Conservation (phyloP, 2,113 vertebrate species). For the Heterochromis multidens region DNA sequence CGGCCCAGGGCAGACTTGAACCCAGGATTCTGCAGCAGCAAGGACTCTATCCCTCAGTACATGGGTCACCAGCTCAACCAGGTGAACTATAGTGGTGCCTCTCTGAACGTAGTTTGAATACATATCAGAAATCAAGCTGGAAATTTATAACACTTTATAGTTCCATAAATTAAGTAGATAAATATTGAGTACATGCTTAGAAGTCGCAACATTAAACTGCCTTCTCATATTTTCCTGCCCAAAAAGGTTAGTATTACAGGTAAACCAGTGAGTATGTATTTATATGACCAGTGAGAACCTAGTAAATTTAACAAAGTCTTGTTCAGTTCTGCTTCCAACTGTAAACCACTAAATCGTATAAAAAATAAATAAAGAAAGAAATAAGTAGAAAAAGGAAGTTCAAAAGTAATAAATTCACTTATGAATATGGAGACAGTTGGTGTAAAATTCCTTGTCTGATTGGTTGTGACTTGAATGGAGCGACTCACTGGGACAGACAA, state of each 20-base stretch:
- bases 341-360: no score
- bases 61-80: background rate
- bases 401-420: background rate
- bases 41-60: no score
- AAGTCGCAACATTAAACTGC: background rate
- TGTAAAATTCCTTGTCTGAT: background rate
- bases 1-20: background rate
- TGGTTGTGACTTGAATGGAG: conserved; percentile 15
- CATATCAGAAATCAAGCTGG: background rate
- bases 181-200: background rate
- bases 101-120: background rate
- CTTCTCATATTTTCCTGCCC: background rate
- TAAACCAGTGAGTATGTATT: background rate
- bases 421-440: background rate
- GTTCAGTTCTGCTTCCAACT: no score
- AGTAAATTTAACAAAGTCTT: no score
- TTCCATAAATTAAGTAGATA: background rate
- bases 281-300: no score
- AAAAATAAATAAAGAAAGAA: no score
- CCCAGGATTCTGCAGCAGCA: background rate
- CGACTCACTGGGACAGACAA: conserved; percentile 15
- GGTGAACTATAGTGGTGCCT: background rate
- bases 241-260: background rate
- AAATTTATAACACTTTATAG: background rate
- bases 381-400: background rate